phyloP scores from a whole-genome alignment of 1,140 invertebrate species.

The Olivierus martensii region DNA sequence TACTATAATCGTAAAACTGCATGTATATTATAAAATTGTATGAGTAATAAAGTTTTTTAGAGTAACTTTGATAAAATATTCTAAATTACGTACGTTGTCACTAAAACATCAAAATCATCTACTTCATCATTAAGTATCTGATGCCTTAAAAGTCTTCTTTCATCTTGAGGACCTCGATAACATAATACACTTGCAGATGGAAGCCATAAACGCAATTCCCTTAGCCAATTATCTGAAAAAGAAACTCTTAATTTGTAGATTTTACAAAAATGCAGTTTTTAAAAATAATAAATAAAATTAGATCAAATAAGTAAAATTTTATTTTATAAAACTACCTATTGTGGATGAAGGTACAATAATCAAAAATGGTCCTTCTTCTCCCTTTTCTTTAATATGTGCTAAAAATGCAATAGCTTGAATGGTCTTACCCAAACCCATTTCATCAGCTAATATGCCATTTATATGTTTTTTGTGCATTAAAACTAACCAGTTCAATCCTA shows the following conservation, averaged over 20 bases:
- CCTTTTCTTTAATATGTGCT: slow-evolving; percentile 76
- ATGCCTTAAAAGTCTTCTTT: slow-evolving; percentile 57
- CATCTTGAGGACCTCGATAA: slow-evolving; percentile 78
- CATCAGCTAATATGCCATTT: slow-evolving; percentile 83
- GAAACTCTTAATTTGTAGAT: not conserved
- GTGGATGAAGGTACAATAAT: slow-evolving; percentile 87
- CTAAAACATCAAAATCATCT: slow-evolving; percentile 62
- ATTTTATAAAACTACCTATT: slow-evolving; percentile 42
- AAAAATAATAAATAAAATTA: not conserved
- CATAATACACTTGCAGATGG: slow-evolving; percentile 59
- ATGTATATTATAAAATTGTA: too few relatives aligned
- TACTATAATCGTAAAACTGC: too few relatives aligned
- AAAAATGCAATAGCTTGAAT: slow-evolving; percentile 97
- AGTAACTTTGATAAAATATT: too few relatives aligned
- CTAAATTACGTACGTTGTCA: slow-evolving; percentile 54
- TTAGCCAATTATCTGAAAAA: slow-evolving; percentile 67
- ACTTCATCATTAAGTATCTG: slow-evolving; percentile 54
- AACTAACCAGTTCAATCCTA: slow-evolving; percentile 96
- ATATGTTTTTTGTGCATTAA: slow-evolving; percentile 95
- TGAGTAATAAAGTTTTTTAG: too few relatives aligned
- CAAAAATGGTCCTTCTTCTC: slow-evolving; percentile 54
- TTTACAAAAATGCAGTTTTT: slow-evolving; percentile 4
- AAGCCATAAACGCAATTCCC: slow-evolving; percentile 72
- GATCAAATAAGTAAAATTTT: not conserved
- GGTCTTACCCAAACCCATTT: slow-evolving; percentile 88